phyloP scores from a whole-genome alignment of 2,113 vertebrate species.

The Onychostruthus taczanowskii region DNA sequence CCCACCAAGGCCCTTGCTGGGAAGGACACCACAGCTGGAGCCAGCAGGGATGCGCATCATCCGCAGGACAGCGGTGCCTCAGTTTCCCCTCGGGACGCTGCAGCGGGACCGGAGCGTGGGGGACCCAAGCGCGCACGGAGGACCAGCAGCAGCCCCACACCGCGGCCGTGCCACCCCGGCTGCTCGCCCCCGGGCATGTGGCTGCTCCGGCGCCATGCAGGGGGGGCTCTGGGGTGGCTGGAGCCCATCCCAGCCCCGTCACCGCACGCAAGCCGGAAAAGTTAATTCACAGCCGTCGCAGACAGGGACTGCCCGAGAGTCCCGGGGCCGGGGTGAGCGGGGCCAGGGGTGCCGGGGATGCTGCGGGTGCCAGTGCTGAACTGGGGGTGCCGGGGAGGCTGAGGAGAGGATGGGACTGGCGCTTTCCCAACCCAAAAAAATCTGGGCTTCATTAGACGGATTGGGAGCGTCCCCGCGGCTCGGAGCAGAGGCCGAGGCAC shows the following conservation, averaged over 20 bases:
- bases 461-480: neutral
- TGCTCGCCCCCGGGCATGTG: neutral
- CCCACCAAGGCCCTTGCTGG: neutral
- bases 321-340: neutral
- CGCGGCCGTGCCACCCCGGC: neutral
- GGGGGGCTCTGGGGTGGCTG: conserved; percentile 38
- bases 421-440: neutral
- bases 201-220: neutral
- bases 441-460: conserved; percentile 27
- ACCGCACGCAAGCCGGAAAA: neutral
- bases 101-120: accelerated
- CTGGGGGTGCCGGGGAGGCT: neutral
- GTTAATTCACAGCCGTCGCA: neutral
- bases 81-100: neutral
- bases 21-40: accelerated
- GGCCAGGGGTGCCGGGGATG: neutral
- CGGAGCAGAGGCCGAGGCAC: neutral
- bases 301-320: neutral
- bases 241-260: neutral
- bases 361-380: neutral
- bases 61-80: neutral
- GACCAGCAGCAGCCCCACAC: neutral
- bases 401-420: neutral
- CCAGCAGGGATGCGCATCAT: neutral
- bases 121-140: accelerated